Conservation (phyloP, 2,797 vertebrate species). For the Chloroceryle inda region DNA sequence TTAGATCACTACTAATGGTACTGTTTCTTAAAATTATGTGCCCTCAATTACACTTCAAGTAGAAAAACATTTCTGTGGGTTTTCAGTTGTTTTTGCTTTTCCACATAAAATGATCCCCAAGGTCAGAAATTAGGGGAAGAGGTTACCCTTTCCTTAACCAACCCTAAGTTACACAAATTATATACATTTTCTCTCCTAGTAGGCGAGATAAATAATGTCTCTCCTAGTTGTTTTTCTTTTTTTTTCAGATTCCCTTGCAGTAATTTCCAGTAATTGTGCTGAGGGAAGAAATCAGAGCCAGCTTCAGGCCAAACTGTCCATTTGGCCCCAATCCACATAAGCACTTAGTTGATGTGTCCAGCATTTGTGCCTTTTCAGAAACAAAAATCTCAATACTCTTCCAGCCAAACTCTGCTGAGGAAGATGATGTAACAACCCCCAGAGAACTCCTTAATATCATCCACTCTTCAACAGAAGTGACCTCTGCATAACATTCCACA, state of each 20-base stretch:
- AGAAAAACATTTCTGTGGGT: not conserved
- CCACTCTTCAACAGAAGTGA: not conserved
- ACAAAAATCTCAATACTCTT: not conserved
- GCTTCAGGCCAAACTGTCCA: not conserved
- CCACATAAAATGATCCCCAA: not conserved
- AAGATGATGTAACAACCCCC: not conserved
- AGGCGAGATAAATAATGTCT: not conserved
- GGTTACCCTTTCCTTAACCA: not conserved
- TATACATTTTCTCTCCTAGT: not conserved
- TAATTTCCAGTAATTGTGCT: not conserved
- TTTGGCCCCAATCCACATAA: slow-evolving; percentile 44
- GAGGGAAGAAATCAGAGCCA: not conserved
- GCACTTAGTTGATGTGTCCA: not conserved
- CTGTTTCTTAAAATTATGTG: not conserved
- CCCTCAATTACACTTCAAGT: not conserved
- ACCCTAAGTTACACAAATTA: not conserved
- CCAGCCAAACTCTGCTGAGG: not conserved
- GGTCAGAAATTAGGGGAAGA: not conserved
- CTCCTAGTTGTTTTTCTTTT: not conserved
- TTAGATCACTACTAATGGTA: not conserved
- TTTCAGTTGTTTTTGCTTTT: not conserved
- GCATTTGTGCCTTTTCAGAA: rapidly evolving
- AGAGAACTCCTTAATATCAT: not conserved
- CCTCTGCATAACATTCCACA: not conserved
- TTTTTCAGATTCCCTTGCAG: not conserved